phyloP scores from a whole-genome alignment of 2,113 vertebrate species.

The Acinonyx jubatus region DNA sequence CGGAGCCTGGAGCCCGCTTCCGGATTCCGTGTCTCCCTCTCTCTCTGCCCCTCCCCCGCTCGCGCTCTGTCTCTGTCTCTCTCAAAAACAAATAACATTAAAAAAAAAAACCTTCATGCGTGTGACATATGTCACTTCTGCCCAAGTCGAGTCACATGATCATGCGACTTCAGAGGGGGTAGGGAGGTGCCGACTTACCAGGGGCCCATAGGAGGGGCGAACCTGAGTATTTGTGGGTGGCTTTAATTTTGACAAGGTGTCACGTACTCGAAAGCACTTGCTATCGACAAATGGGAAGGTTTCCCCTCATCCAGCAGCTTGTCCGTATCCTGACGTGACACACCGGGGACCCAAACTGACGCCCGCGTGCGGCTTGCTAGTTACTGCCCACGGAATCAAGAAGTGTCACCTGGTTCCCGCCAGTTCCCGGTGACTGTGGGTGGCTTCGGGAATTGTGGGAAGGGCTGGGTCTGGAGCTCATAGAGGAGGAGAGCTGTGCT shows the following conservation, averaged over 20 bases:
- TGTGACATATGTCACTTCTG: not conserved
- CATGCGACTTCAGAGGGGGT: not conserved
- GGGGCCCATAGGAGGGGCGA: too few relatives aligned
- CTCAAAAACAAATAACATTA: too few relatives aligned
- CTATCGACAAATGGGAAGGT: not conserved
- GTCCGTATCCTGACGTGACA: not conserved
- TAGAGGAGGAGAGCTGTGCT: not conserved
- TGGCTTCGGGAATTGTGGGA: not conserved
- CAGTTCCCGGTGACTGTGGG: not conserved
- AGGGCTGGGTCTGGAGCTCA: not conserved
- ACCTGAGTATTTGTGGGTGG: not conserved
- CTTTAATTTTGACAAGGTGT: not conserved
- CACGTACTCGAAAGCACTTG: not conserved
- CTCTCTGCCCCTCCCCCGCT: too few relatives aligned
- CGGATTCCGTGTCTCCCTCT: too few relatives aligned
- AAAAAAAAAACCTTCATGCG: fast-evolving
- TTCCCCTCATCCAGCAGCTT: not conserved
- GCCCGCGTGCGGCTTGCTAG: fast-evolving
- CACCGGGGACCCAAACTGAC: not conserved
- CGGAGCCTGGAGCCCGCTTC: too few relatives aligned
- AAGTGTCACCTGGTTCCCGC: not conserved
- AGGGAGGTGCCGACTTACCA: not conserved
- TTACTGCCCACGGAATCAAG: not conserved
- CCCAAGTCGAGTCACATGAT: not conserved
- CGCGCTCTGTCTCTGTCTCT: too few relatives aligned